Evolutionary conservation across 2,888 invertebrate genomes (phyloP).

Genomic region (Drosophila imparisetae): DNA sequence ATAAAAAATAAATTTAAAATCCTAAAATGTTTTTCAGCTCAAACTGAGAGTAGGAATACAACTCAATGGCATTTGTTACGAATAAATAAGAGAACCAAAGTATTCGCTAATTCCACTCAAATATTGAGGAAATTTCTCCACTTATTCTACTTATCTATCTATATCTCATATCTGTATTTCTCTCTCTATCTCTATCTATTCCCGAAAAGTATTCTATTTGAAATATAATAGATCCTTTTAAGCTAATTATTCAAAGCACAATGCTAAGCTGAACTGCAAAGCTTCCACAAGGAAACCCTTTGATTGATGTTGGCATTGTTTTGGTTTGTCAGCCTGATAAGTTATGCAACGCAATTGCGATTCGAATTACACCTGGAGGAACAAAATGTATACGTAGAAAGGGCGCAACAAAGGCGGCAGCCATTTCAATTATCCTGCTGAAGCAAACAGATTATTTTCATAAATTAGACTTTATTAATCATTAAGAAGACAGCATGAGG

Average conservation of each 20-base stretch:
- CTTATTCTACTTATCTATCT: not conserved
- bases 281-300: slow-evolving; percentile 49
- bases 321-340: slow-evolving; percentile 70
- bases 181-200: not conserved
- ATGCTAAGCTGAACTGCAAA: slow-evolving; percentile 53
- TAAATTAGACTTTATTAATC: slow-evolving; percentile 83
- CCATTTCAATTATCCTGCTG: slow-evolving; percentile 44
- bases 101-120: not conserved
- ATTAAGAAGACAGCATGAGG: slow-evolving; percentile 77
- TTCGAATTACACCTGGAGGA: slow-evolving; percentile 73
- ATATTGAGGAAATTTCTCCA: not conserved
- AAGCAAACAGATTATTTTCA: slow-evolving; percentile 82
- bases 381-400: slow-evolving; percentile 1
- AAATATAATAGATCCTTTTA: slow-evolving; percentile 55
- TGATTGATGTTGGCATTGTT: slow-evolving; percentile 84
- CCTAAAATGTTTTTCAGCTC: not conserved
- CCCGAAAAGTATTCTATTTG: not conserved
- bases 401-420: slow-evolving; percentile 39
- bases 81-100: not conserved
- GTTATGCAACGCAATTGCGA: slow-evolving; percentile 60
- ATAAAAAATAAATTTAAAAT: not conserved
- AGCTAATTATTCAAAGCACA: slow-evolving; percentile 66
- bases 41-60: not conserved
- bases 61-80: not conserved
- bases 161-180: not conserved